Conservation (phyloP, 2,113 vertebrate species). For the Petroica traversi region DNA sequence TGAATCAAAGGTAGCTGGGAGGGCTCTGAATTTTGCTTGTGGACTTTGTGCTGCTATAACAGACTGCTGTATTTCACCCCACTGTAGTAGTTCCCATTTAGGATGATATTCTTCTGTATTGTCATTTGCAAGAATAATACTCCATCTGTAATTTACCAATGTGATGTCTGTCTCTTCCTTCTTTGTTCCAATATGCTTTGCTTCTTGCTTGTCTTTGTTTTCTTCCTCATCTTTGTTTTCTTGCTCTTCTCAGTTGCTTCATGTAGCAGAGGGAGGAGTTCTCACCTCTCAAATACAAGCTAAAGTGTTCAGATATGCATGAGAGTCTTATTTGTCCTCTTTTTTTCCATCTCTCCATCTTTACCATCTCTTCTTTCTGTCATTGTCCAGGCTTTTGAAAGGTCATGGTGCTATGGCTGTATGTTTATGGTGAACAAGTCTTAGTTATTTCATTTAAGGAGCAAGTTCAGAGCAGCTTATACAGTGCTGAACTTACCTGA, state of each 20-base stretch:
- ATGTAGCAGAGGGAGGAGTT: background rate
- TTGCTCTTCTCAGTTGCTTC: background rate
- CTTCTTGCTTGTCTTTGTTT: background rate
- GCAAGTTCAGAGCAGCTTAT: background rate
- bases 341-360: background rate
- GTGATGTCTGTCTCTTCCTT: background rate
- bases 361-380: background rate
- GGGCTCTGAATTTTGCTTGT: background rate
- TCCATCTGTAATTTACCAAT: background rate
- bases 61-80: background rate
- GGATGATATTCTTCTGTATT: background rate
- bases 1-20: constrained; percentile 67
- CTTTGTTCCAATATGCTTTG: background rate
- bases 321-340: background rate
- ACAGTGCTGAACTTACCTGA: background rate
- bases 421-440: accelerated
- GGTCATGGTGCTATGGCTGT: background rate
- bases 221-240: background rate
- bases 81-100: background rate
- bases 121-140: background rate
- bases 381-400: background rate
- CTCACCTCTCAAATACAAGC: background rate
- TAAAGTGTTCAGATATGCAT: background rate
- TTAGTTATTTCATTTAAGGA: background rate
- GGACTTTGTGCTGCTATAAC: background rate